Conservation (phyloP, 2,888 invertebrate species). For the Petrolisthes cinctipes region DNA sequence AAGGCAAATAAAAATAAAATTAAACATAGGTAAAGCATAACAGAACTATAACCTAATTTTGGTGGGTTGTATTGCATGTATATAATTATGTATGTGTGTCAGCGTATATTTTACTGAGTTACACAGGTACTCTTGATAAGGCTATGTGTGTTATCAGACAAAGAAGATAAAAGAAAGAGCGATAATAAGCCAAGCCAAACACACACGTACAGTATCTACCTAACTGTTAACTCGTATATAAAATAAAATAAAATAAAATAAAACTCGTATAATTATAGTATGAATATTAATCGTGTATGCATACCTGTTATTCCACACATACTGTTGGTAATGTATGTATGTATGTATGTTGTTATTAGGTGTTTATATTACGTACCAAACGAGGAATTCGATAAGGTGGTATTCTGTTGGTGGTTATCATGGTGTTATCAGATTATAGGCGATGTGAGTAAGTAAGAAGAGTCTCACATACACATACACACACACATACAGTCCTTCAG, state of each 20-base stretch:
- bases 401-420: background rate
- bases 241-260: too few relatives aligned
- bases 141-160: too few relatives aligned
- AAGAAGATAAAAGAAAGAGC: too few relatives aligned
- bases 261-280: too few relatives aligned
- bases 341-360: background rate
- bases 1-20: background rate
- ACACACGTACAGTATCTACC: too few relatives aligned
- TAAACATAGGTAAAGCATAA: background rate
- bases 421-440: background rate
- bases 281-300: background rate
- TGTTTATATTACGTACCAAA: background rate
- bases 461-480: background rate
- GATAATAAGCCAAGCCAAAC: too few relatives aligned
- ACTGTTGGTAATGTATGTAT: background rate
- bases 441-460: too few relatives aligned
- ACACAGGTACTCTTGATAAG: too few relatives aligned
- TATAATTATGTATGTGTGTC: too few relatives aligned
- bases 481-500: background rate
- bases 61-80: too few relatives aligned
- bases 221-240: too few relatives aligned
- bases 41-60: background rate
- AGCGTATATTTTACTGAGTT: too few relatives aligned
- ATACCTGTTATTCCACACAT: slow-evolving; percentile 1
- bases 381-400: background rate